These are phyloP conservation scores for Callimorpha dominula DNA, from an alignment of 2,888 invertebrate species.

Conservation along the genomic window DNA sequence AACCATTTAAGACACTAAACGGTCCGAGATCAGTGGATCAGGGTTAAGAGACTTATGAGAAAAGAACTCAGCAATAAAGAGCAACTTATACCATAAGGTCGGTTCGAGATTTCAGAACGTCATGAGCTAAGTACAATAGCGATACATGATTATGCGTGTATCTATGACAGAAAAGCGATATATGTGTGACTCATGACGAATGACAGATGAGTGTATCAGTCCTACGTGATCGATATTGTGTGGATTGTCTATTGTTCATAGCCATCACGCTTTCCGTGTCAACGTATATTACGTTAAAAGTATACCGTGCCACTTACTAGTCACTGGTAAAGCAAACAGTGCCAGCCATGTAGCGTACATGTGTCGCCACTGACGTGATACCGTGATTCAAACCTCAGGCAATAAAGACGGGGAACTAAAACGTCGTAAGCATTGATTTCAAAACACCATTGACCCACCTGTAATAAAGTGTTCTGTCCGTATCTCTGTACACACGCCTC, in stretches of 20 bases:
- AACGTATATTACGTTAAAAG: not conserved
- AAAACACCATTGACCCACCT: conserved; percentile 74
- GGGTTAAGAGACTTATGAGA: not conserved
- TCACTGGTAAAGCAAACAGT: not conserved
- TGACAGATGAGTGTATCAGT: not conserved
- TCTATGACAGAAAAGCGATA: not conserved
- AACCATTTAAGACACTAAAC: too few relatives aligned
- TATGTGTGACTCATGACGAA: not conserved
- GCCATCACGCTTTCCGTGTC: not conserved
- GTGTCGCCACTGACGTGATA: not conserved
- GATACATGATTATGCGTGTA: not conserved
- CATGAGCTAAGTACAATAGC: too few relatives aligned
- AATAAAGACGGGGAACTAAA: not conserved
- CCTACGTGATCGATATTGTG: not conserved
- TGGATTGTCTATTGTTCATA: not conserved
- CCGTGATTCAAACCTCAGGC: not conserved
- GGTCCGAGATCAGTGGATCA: not conserved
- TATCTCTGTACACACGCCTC: conserved; percentile 95
- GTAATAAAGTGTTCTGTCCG: conserved; percentile 94
- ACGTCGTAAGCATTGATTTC: too few relatives aligned
- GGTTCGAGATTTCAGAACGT: not conserved
- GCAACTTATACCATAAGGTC: too few relatives aligned
- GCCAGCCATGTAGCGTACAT: not conserved
- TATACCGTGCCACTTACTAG: not conserved
- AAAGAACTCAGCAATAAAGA: not conserved